Conservation (phyloP, 1,140 invertebrate genomes). For the Drosophila sechellia region DNA sequence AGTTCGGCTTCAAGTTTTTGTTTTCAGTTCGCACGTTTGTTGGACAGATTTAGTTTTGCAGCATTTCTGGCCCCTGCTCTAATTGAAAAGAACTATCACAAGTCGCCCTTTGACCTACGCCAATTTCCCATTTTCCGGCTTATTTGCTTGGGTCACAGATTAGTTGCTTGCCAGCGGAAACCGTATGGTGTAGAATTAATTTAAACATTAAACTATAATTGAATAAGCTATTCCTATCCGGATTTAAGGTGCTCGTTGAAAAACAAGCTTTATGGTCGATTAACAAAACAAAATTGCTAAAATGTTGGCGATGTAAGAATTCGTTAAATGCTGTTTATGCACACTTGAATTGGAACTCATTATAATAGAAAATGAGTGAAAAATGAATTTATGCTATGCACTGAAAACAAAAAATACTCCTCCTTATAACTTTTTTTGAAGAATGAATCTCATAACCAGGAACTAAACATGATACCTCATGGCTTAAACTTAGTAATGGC, state of each 20-base stretch:
- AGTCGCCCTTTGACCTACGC: constrained; percentile 35
- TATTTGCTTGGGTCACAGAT: constrained; percentile 47
- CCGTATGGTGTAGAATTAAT: constrained; percentile 13
- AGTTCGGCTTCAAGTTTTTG: neutral
- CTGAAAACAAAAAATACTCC: no score
- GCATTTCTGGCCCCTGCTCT: constrained; percentile 48
- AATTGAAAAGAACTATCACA: constrained; percentile 69
- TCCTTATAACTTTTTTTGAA: no score
- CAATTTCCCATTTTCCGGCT: neutral
- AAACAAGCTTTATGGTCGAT: neutral
- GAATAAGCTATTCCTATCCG: neutral
- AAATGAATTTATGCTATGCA: no score
- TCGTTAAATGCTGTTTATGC: no score
- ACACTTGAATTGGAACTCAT: no score
- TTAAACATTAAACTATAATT: neutral
- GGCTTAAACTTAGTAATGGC: no score
- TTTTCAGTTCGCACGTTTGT: constrained; percentile 37
- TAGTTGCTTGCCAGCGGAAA: constrained; percentile 26
- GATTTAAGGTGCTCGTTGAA: neutral
- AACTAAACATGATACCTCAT: no score
- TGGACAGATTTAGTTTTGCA: constrained; percentile 59
- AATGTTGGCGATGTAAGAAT: no score
- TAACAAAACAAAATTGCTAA: no score
- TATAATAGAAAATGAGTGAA: no score
- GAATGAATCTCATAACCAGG: no score